Evolutionary conservation across 1,140 invertebrate species (phyloP), one percentile per base, ranked within the genome.

Genomic region (Cydia amplana): DNA sequence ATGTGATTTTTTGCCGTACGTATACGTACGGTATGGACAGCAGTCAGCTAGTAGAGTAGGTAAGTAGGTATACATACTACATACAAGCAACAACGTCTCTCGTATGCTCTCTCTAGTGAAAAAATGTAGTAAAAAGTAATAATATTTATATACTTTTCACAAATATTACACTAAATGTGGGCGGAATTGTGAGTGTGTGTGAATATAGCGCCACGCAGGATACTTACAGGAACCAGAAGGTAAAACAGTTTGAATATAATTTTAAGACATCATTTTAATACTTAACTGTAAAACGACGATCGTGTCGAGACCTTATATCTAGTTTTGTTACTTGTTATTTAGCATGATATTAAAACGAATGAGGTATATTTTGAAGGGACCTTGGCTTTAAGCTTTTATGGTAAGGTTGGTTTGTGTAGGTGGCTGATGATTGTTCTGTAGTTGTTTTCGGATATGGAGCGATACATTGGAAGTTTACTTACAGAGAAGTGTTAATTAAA

Each of bases 131-230:
- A 36, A 60, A 70, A 70, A 70, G 28, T n/a, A 70, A 70, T 70
- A 70, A 70, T 36, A 70, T 70, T 65, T 65, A 81, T 86, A 80
- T 79, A 78, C 80, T 79, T 79, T 72, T 79, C 67, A 77, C 40
- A 76, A 81, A 82, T 79, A 82, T 77, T 83, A 79, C 78, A 78
- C 46, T 84, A 80, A 83, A 83, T 84, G 78, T 84, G 77, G 78
- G 78, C 83, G 76, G 78, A 70, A 75, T 77, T 80, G 73, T 79
- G 76, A 75, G 73, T 82, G 77, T 32, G 46, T 36, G 28, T 36
- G 32, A 36, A 18, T 18, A 9, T 64, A 36, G 28, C 63, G 32
- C 65, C 65, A 70, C 65, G 65, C 65, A 70, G 32, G 65, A 70
- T 18, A 36, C n/a, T 28, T 40, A 20, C 20, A 40, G 32, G 65